Conservation (phyloP, 2,113 vertebrate genomes). For the Cyanocitta stelleri region DNA sequence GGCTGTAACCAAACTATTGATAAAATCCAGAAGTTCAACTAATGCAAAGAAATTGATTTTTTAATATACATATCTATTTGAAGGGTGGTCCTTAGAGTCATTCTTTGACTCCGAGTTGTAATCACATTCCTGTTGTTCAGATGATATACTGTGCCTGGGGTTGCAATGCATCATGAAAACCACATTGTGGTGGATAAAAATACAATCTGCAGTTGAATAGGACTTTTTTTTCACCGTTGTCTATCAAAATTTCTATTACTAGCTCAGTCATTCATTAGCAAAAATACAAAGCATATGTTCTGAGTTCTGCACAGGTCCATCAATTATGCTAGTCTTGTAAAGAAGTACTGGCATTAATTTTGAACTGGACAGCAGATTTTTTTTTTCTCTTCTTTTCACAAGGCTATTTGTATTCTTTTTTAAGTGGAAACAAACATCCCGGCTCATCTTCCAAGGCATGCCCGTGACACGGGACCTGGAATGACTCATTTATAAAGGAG, state of each 20-base stretch:
- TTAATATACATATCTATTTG: conserved; percentile 16
- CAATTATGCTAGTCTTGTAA: neutral
- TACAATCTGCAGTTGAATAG: conserved; percentile 21
- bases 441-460: neutral
- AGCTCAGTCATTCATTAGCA: conserved; percentile 39
- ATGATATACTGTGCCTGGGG: neutral
- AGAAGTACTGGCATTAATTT: neutral
- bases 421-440: neutral
- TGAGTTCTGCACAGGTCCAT: neutral
- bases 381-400: neutral
- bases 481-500: neutral
- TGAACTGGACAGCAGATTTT: neutral
- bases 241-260: conserved; percentile 58
- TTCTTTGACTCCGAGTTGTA: neutral
- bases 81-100: conserved; percentile 3
- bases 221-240: neutral
- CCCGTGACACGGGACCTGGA: neutral
- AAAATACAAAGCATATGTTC: neutral
- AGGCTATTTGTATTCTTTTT: neutral
- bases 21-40: neutral
- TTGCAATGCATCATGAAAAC: conserved; percentile 22
- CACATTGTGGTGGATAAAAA: neutral
- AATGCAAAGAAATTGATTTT: conserved; percentile 26
- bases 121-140: neutral
- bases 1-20: neutral